These are phyloP conservation scores for Fulica atra DNA, from an alignment of 2,113 vertebrate species.

Conservation along the genomic window DNA sequence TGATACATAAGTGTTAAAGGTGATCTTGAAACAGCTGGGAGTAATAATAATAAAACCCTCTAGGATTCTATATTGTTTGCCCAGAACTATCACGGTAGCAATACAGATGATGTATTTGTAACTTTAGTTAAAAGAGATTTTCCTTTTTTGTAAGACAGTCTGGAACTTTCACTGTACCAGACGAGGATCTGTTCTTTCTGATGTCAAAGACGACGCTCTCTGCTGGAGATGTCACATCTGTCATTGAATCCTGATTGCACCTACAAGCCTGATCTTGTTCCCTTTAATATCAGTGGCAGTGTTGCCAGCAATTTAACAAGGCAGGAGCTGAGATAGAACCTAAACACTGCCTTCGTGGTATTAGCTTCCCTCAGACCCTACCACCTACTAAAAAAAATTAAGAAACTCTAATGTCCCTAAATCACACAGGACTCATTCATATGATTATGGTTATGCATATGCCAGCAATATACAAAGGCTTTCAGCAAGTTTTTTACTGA, in stretches of 20 bases:
- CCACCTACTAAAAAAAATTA: not conserved
- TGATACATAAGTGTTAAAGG: not conserved
- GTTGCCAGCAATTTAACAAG: not conserved
- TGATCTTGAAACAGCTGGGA: not conserved
- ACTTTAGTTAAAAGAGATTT: not conserved
- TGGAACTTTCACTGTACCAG: not conserved
- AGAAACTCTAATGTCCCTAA: not conserved
- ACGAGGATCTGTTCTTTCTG: not conserved
- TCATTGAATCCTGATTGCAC: not conserved
- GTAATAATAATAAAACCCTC: not conserved
- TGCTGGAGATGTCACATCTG: not conserved
- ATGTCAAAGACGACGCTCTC: not conserved
- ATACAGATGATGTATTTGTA: fast-evolving
- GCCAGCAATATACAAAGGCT: not conserved
- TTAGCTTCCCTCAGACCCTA: not conserved
- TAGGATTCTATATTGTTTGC: not conserved
- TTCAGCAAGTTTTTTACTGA: not conserved
- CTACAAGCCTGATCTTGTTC: not conserved
- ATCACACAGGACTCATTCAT: not conserved
- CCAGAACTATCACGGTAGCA: not conserved
- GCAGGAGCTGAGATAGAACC: not conserved
- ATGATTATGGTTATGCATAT: not conserved
- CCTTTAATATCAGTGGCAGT: not conserved
- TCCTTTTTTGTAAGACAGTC: not conserved
- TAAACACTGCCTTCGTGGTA: not conserved